Percentiles rank a stretch among this genome's conserved stretches.
Conservation (phyloP, 2,113 vertebrate genomes). For the Coryphaenoides rupestris region DNA sequence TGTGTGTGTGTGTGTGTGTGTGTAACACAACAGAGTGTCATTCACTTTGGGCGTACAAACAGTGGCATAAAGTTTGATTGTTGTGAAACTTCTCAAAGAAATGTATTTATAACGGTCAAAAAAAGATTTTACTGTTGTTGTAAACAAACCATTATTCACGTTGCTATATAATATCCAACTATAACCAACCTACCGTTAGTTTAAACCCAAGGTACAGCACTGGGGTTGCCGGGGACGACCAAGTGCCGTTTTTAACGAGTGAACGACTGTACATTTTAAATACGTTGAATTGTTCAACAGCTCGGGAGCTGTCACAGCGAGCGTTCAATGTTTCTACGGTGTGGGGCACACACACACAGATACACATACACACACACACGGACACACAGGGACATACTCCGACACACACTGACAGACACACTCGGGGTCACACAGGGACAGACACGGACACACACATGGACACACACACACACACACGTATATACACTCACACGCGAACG, state of each 20-base stretch:
- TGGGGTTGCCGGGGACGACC: constrained; percentile 34
- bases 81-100: constrained; percentile 58
- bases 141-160: constrained; percentile 50
- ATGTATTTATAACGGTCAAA: constrained; percentile 59
- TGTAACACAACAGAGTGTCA: constrained; percentile 32
- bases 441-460: too few species aligned
- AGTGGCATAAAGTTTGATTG: constrained; percentile 61
- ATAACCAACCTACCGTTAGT: constrained; percentile 55
- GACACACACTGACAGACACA: too few species aligned
- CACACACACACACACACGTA: too few species aligned
- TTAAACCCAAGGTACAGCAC: constrained; percentile 52
- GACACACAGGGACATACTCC: too few species aligned
- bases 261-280: constrained; percentile 43
- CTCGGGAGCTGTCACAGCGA: constrained; percentile 22
- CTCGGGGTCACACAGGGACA: too few species aligned
- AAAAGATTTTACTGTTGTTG: constrained; percentile 38
- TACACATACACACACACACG: too few species aligned
- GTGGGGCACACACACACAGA: constrained; percentile 19
- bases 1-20: constrained; percentile 15
- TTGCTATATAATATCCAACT: constrained; percentile 47
- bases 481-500: constrained; percentile 18
- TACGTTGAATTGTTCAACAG: constrained; percentile 23
- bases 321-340: constrained; percentile 37
- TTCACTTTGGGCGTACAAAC: constrained; percentile 56
- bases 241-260: constrained; percentile 41